Evolutionary conservation across 1,140 invertebrate species (phyloP), one percentile per base, ranked within the genome.

Genomic region (Pseudomyrmex sp.): DNA sequence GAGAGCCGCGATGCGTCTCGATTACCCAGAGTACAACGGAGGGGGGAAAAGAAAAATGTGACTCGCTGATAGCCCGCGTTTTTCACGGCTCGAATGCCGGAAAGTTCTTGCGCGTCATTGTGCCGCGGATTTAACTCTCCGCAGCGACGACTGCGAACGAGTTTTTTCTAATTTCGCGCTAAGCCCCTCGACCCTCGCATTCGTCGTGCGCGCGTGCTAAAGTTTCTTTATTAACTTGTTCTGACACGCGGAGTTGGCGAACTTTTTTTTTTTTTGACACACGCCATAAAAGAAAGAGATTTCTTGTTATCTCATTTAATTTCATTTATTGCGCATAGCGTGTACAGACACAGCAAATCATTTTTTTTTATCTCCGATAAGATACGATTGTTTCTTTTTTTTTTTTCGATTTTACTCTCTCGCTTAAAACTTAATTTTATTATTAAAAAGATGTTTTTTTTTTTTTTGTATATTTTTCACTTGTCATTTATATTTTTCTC

Each of bases 1-100:
- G 76, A 80, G 44, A 80, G 66, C 54, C 56, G 66, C 56, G 76
- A 72, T 80, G 66, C 76, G 76, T 80, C 76, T 80, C 76, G 76
- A 80, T 80, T 80, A 80, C 76, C 35, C 54, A 50, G 76, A 61
- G 15, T 72, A 80, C 66, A 80, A 61, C 50, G 13, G 12, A 18
- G 23, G 18, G 13, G 50, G 20, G 1, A 9, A 3, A 66, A 80
- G 66, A 80, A 80, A 80, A 72, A 80, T 80, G 76, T 23, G 66
- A 50, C 20, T 80, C 66, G 56, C 76, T 80, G 76, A 80, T 80
- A 80, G 76, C 23, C 8, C 23, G 46, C 56, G 76, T 80, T 80
- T 80, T 72, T 80, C 76, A 80, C 46, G n/a, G 1, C 44, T 44
- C 54, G 44, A 70, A 70, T 58, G 65, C 54, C 20, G 54, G 76